Conservation (phyloP, 2,888 invertebrate genomes). For the Stenotaenia linearis region DNA sequence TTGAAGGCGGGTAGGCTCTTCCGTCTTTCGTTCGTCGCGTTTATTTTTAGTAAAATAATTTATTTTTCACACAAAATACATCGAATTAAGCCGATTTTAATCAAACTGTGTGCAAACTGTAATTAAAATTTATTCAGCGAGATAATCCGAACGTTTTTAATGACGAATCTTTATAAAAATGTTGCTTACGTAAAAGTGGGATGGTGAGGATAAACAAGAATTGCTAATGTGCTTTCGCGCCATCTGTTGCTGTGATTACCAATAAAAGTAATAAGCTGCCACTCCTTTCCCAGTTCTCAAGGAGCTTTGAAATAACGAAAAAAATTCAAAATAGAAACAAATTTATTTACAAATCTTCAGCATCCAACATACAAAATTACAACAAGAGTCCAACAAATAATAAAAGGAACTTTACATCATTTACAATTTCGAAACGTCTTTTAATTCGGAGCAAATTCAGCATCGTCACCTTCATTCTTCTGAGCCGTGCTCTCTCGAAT, state of each 20-base stretch:
- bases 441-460: not conserved
- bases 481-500: not conserved
- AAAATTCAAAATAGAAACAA: too few species aligned
- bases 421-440: not conserved
- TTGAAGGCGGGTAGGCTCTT: conserved; percentile 5
- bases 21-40: not conserved
- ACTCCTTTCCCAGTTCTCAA: not conserved
- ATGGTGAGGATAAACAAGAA: not conserved
- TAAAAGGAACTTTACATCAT: too few species aligned
- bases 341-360: not conserved
- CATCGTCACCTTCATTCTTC: not conserved
- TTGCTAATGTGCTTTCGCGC: not conserved
- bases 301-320: too few species aligned
- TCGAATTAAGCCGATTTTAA: not conserved
- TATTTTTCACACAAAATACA: not conserved
- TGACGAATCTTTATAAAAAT: not conserved
- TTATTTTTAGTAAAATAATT: not conserved
- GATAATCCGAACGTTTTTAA: not conserved
- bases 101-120: not conserved
- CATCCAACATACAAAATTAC: not conserved
- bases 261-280: not conserved
- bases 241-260: not conserved
- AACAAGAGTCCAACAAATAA: not conserved
- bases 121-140: not conserved
- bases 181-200: not conserved